Conservation (phyloP, 2,797 vertebrate genomes). For the Rhyacichthys aspro region DNA sequence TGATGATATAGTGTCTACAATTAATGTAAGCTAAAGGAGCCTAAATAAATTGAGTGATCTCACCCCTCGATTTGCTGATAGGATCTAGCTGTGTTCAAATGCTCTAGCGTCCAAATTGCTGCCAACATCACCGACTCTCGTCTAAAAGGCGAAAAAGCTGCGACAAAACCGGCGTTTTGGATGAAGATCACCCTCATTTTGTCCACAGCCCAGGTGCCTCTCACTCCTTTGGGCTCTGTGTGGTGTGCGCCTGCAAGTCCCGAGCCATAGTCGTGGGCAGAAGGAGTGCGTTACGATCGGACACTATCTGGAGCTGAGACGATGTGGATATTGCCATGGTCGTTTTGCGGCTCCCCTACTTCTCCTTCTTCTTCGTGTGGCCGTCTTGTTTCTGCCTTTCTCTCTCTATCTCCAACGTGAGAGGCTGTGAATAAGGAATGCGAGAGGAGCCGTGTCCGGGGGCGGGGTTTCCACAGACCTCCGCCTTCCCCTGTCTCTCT, state of each 20-base stretch:
- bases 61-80: conserved; percentile 61
- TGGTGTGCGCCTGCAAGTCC: conserved; percentile 67
- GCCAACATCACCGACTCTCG: conserved; percentile 71
- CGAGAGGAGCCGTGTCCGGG: conserved; percentile 65
- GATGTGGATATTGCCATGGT: conserved; percentile 76
- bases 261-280: conserved; percentile 61
- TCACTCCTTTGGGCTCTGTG: conserved; percentile 72
- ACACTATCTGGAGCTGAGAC: conserved; percentile 69
- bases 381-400: conserved; percentile 56
- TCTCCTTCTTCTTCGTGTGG: conserved; percentile 45
- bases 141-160: conserved; percentile 80
- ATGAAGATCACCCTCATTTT: conserved; percentile 84
- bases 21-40: conserved; percentile 27
- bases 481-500: conserved; percentile 27
- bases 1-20: conserved; percentile 53
- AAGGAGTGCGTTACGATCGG: conserved; percentile 65
- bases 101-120: conserved; percentile 71
- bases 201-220: conserved; percentile 75
- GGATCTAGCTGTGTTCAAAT: conserved; percentile 63
- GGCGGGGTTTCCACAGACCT: conserved; percentile 73
- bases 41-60: conserved; percentile 45
- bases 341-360: conserved; percentile 64
- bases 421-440: conserved; percentile 69
- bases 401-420: conserved; percentile 66
- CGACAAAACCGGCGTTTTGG: conserved; percentile 83